Base-by-base conservation (phyloP, 2,888 invertebrate species). In the Pristionchus entomophagus region DNA sequence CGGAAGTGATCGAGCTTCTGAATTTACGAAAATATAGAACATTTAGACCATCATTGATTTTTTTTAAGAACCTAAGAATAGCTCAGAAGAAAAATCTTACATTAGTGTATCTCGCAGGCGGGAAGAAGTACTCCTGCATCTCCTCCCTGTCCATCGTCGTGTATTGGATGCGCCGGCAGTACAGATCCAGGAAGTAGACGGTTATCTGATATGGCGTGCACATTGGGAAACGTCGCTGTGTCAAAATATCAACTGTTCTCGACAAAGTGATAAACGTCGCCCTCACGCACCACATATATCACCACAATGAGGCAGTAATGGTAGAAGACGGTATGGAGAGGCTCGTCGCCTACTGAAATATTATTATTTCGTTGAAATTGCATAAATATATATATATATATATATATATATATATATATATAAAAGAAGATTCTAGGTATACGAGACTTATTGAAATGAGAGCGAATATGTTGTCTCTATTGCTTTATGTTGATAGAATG, bases 121-220 rank as follows among this genome's bases (percentile, higher is more conserved):
- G 69, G 69, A 69, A 69, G 69, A 69, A 69, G 41, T 69, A 38
- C 32, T 69, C 69, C 69, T 69, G 38, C 69, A 69, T 38, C 69
- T 69, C 69, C 19, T 38, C 69, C 69, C 69, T 69, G 29, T 69
- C 41, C 38, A 38, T 22, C n/a, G 69, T 69, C 69, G 69, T 69
- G 41, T 8, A 69, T 38, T 69, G 69, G 22, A 69, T 22, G 14
- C 69, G 38, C 2, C 69, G 69, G 38, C 38, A 69, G 69, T 69
- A 69, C 32, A 1, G 38, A 69, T 69, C 41, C 69, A 69, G 69
- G 38, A 19, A 69, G 69, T 69, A 69, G 38, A 69, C 69, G 5
- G 69, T 38, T 19, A 69, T 69, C 69, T 69, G 38, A 32, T 26
- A 10, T 69, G 69, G 35, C 38, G 69, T 35, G 41, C n/a, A 45